Evolutionary conservation across 2,888 invertebrate species (phyloP), one percentile per base, ranked within the genome.

Genomic region (Leucania comma): DNA sequence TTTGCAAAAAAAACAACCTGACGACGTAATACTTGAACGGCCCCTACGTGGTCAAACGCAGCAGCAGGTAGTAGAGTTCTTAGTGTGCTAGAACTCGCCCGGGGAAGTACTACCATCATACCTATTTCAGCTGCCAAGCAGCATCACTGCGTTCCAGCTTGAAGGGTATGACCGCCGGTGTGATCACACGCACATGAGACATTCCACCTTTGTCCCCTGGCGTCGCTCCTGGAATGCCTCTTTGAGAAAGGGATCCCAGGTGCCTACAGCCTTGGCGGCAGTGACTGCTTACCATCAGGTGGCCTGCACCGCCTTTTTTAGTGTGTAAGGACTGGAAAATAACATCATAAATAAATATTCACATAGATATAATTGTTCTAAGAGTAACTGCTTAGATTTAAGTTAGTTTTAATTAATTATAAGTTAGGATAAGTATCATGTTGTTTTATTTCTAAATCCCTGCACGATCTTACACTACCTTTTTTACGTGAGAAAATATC

Each of bases 361-460:
- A 51, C 51, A 51, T 24, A 14, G 14, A 51, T 24, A 4, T 1
- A 24, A 9, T 9, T 35, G 35, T 1, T 35, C 35, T 8, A 35
- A 9, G 10, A 35, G 9, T n/a, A n/a, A 10, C 10, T 35, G 6
- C 10, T 9, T 42, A 20, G 6, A 0, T 17, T 8, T 14, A 51
- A 14, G 8, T 17, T 53, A 53, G 53, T 8, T 17, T 20, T 53
- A 53, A 20, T 17, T 53, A 26, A 53, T 26, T 53, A 53, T 53
- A 53, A 53, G 53, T 26, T 53, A 53, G 26, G 17, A 8, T 53
- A 53, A 26, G 53, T 26, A 26, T 53, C 2, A 3, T 17, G 53
- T 53, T 53, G 53, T 53, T 53, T 53, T 53, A 53, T 53, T 53
- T 53, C 17, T 53, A 14, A 53, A 26, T 17, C 53, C 53, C 53